Conservation (phyloP, 2,888 invertebrate species). For the Aricia artaxerxes region DNA sequence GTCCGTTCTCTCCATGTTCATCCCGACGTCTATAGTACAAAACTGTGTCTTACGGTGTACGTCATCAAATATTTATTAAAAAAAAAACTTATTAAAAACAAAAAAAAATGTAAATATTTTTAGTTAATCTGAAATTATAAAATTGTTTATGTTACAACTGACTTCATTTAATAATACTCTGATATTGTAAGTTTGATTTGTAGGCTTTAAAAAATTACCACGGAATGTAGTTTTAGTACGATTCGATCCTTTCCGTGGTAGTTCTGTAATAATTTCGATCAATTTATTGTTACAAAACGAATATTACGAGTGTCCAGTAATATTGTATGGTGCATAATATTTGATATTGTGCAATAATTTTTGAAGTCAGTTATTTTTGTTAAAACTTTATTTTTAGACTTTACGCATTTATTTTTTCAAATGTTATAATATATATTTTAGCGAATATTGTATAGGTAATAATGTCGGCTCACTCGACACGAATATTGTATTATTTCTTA, state of each 20-base stretch:
- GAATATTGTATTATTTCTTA: conserved; percentile 40
- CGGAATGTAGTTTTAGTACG: background rate
- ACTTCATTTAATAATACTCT: conserved; percentile 11
- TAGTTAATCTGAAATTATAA: background rate
- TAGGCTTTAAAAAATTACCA: background rate
- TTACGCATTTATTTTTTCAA: conserved; percentile 32
- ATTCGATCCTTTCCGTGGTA: background rate
- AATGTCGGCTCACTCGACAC: conserved; percentile 28
- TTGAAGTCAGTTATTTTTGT: conserved; percentile 27
- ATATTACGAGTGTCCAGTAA: background rate
- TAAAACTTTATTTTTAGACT: conserved; percentile 31
- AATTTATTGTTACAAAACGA: background rate
- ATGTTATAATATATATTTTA: conserved; percentile 23
- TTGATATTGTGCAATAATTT: background rate
- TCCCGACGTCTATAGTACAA: conserved; percentile 32
- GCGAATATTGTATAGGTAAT: conserved; percentile 1
- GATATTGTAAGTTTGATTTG: background rate
- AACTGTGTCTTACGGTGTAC: conserved; percentile 33
- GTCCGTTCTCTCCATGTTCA: background rate
- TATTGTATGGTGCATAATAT: background rate
- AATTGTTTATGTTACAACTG: conserved; percentile 24
- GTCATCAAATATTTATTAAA: conserved; percentile 1
- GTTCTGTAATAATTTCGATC: too few species aligned
- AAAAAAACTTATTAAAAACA: background rate
- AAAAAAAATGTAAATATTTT: conserved; percentile 10